These are phyloP conservation scores for Centropus unirufus DNA, from an alignment of 2,113 vertebrate genomes.

Conservation along the genomic window DNA sequence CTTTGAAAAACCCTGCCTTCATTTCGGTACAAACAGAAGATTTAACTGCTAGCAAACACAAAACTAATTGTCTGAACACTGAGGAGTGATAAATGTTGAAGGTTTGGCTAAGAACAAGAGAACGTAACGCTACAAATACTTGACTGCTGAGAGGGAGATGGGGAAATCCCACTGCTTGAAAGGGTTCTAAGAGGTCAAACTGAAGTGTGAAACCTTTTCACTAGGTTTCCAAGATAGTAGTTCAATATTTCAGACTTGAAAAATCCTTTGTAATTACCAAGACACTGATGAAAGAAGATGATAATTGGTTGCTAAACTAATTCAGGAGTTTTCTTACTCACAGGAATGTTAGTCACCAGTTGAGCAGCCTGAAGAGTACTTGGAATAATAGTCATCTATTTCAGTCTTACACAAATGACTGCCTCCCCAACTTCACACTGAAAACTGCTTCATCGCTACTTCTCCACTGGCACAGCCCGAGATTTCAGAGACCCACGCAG, in stretches of 20 bases:
- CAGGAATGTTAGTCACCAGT: background rate
- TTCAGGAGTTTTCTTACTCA: background rate
- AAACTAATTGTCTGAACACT: background rate
- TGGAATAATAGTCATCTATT: background rate
- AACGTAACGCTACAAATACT: background rate
- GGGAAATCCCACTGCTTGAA: background rate
- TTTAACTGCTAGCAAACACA: background rate
- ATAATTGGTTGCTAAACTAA: background rate
- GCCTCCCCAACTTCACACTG: background rate
- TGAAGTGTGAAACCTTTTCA: background rate
- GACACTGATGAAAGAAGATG: background rate
- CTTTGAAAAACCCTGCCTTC: background rate
- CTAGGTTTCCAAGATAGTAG: background rate
- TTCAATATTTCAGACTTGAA: background rate
- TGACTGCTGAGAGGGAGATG: background rate
- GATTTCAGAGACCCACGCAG: background rate
- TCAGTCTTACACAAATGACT: background rate
- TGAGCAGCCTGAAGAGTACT: background rate
- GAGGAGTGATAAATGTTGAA: background rate
- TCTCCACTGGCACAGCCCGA: background rate
- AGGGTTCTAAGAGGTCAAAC: background rate
- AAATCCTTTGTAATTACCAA: background rate
- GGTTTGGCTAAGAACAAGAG: background rate
- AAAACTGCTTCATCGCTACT: background rate
- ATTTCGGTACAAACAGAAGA: background rate